Percentiles rank a stretch among this genome's conserved stretches.
phyloP scores from a whole-genome alignment of 1,140 invertebrate species.

The Aphelinus atriplicis region DNA sequence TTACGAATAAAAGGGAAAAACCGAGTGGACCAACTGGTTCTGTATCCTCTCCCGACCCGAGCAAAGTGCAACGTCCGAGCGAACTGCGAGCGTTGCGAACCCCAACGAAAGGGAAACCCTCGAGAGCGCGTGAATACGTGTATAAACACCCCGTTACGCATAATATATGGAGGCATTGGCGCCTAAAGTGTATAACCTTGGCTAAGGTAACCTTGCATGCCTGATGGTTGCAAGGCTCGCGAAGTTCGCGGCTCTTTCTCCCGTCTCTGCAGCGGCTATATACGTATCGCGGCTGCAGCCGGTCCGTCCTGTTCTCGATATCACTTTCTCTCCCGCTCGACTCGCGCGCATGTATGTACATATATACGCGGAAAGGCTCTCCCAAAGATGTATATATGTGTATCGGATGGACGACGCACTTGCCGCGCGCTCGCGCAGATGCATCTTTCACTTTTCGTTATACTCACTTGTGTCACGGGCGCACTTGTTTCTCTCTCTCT shows the following conservation, averaged over 20 bases:
- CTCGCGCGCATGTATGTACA: conserved; percentile 1
- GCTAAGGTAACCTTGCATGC: conserved; percentile 57
- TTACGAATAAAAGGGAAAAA: too few relatives aligned
- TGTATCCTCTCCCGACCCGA: too few relatives aligned
- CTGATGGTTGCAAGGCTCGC: conserved; percentile 13
- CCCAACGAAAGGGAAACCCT: too few relatives aligned
- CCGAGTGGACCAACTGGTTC: too few relatives aligned
- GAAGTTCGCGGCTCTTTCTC: conserved; percentile 46
- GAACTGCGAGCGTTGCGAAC: too few relatives aligned
- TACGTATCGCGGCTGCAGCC: conserved; percentile 25
- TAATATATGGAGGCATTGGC: too few relatives aligned
- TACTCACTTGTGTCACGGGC: not conserved
- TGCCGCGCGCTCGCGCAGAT: conserved; percentile 35
- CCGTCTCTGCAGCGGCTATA: not conserved
- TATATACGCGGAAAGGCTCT: not conserved
- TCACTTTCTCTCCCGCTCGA: conserved; percentile 60
- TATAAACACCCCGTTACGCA: too few relatives aligned
- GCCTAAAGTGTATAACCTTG: conserved; percentile 48
- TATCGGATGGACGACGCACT: not conserved
- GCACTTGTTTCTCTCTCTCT: not conserved
- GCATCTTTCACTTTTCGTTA: conserved; percentile 35
- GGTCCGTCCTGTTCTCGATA: conserved; percentile 50
- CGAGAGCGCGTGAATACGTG: too few relatives aligned
- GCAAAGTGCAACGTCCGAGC: too few relatives aligned
- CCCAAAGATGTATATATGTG: not conserved